Evolutionary conservation across 2,113 vertebrate species (phyloP).

Genomic region (Chaetops frenatus): DNA sequence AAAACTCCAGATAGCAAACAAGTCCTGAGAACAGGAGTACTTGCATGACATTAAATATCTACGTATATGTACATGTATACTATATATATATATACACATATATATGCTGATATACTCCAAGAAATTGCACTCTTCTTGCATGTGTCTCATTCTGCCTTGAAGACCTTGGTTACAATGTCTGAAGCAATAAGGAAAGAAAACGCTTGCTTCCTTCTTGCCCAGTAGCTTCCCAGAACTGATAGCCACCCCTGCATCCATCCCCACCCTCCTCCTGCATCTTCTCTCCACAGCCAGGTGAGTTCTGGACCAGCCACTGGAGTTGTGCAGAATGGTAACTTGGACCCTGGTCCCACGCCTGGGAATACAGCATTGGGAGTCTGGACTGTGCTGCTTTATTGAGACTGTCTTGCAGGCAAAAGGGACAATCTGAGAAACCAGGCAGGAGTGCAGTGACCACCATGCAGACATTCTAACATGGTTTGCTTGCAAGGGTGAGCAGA

Average conservation of each 20-base stretch:
- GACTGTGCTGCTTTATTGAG: background rate
- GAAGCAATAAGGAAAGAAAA: background rate
- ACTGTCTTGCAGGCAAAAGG: background rate
- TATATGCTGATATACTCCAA: background rate
- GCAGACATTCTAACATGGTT: background rate
- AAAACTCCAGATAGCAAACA: background rate
- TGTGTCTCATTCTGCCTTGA: background rate
- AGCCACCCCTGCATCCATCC: fast-evolving
- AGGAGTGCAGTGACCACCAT: background rate
- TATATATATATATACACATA: background rate
- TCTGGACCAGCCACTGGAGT: background rate
- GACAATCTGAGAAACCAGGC: background rate
- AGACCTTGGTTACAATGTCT: fast-evolving
- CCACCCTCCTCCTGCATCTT: background rate
- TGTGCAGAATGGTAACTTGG: fast-evolving
- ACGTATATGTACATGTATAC: background rate
- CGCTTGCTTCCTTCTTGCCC: background rate
- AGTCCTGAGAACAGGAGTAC: background rate
- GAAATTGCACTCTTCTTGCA: background rate
- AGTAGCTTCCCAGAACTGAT: background rate
- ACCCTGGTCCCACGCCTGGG: background rate
- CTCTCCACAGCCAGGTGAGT: background rate
- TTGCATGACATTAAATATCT: background rate
- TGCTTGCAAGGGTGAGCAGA: background rate
- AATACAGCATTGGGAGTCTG: background rate